These are phyloP conservation scores for Anthoscopus minutus DNA, from an alignment of 2,113 vertebrate genomes.

Conservation along the genomic window DNA sequence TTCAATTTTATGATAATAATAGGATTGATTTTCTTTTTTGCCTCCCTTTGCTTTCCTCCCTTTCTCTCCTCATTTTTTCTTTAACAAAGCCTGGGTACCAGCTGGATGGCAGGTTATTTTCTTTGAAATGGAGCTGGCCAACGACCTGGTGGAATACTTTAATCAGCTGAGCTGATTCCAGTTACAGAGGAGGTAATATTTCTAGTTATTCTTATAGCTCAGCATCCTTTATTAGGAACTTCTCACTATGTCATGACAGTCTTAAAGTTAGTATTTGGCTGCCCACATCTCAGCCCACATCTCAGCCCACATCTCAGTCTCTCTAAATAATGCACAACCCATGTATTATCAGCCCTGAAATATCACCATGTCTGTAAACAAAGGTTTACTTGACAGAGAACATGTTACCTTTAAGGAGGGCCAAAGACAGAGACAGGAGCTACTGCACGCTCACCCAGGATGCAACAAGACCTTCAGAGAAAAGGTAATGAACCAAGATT, in stretches of 20 bases:
- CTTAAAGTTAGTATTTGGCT: neutral
- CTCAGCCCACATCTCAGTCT: neutral
- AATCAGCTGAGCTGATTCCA: neutral
- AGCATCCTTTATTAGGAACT: neutral
- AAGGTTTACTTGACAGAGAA: neutral
- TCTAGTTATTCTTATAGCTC: neutral
- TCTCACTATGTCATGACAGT: neutral
- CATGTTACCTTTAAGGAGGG: neutral
- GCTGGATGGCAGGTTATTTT: neutral
- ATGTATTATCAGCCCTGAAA: neutral
- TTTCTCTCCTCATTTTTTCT: neutral
- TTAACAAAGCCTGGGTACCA: constrained; percentile 14
- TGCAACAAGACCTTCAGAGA: neutral
- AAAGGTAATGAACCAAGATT: neutral
- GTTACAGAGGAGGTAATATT: neutral
- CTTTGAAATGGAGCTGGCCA: neutral
- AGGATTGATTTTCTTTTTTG: neutral
- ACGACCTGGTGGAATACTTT: neutral
- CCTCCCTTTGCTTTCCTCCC: neutral
- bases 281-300: neutral
- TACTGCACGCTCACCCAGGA: rapidly evolving
- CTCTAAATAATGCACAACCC: neutral
- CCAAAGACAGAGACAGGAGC: neutral
- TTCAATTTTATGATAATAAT: constrained; percentile 37
- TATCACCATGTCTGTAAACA: neutral